Percentiles rank a stretch among this genome's conserved stretches.
Conservation (phyloP, 2,113 vertebrate genomes). For the Pardalotus punctatus region DNA sequence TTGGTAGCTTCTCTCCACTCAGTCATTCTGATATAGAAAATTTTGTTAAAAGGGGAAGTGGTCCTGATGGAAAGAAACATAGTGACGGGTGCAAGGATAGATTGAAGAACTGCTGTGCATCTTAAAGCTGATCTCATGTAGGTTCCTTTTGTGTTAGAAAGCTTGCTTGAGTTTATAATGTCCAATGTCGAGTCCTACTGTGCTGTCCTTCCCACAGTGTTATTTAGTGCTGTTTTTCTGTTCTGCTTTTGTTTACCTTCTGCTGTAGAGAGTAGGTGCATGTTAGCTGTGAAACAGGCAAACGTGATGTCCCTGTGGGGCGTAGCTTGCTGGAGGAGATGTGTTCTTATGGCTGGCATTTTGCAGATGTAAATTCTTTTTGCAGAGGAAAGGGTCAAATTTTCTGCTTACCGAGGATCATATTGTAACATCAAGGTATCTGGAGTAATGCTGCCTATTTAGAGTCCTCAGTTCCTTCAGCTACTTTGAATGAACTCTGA, state of each 20-base stretch:
- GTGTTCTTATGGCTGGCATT: not conserved
- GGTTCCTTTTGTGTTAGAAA: not conserved
- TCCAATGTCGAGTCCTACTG: not conserved
- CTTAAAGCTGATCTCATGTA: not conserved
- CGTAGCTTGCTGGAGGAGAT: not conserved
- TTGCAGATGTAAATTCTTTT: not conserved
- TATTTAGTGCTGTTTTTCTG: not conserved
- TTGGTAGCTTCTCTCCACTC: not conserved
- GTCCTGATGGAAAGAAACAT: not conserved
- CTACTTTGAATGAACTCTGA: not conserved
- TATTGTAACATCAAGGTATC: not conserved
- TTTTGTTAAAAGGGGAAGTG: not conserved
- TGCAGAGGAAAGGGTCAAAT: not conserved
- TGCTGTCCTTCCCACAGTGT: not conserved
- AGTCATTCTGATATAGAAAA: not conserved
- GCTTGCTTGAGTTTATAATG: not conserved
- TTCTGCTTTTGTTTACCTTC: not conserved
- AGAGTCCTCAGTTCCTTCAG: not conserved
- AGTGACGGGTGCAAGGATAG: not conserved
- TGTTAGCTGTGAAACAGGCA: not conserved
- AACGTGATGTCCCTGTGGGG: not conserved
- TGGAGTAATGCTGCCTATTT: not conserved
- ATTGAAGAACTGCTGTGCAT: not conserved
- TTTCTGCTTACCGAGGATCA: not conserved
- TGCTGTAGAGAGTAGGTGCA: not conserved